These are phyloP conservation scores for Pterostichus madidus DNA, from an alignment of 2,888 invertebrate genomes.

Conservation along the genomic window DNA sequence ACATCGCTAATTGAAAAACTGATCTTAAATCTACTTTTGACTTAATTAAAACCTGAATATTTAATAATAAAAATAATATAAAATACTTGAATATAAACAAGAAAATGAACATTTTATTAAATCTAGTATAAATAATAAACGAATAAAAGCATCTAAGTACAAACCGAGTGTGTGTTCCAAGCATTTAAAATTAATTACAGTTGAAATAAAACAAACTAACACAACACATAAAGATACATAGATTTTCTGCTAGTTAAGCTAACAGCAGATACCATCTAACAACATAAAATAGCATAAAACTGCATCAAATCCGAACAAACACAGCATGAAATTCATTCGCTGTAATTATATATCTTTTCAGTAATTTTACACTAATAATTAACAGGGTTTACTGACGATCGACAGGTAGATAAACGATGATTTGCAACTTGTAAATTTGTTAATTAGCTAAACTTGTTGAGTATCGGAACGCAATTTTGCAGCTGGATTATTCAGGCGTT, in stretches of 20 bases:
- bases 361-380: constrained; percentile 59
- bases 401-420: constrained; percentile 22
- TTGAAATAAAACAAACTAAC: constrained; percentile 2
- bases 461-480: not conserved
- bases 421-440: constrained; percentile 17
- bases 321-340: constrained; percentile 36
- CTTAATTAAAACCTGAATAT: too few species aligned
- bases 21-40: too few species aligned
- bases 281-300: constrained; percentile 34
- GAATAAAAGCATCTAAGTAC: too few species aligned
- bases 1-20: too few species aligned
- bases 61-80: too few species aligned
- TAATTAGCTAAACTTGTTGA: constrained; percentile 29
- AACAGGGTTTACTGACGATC: constrained; percentile 13
- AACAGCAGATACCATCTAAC: constrained; percentile 23
- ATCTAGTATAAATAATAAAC: too few species aligned
- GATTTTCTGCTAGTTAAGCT: constrained; percentile 43
- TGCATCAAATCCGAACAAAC: not conserved
- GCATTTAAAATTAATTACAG: constrained; percentile 31
- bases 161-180: constrained; percentile 4
- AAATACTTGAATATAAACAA: too few species aligned
- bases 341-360: constrained; percentile 55
- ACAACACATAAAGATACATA: constrained; percentile 31
- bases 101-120: too few species aligned
- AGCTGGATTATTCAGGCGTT: not conserved